Conservation (phyloP, 2,113 vertebrate species). For the Anarrhichthys ocellatus region DNA sequence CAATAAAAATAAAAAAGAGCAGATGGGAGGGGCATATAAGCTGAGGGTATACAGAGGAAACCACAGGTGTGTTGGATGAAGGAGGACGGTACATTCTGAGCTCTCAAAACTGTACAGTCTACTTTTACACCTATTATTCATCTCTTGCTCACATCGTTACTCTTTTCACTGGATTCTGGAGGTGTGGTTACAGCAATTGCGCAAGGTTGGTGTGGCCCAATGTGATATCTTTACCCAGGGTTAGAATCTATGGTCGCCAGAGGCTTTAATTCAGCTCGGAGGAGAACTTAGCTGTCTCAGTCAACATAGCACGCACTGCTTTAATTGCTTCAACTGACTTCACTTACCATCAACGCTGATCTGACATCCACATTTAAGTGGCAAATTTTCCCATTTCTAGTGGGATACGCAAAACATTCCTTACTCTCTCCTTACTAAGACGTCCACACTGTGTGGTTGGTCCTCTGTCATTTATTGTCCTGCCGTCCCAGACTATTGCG, state of each 20-base stretch:
- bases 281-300: too few species aligned
- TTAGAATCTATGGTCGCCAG: too few species aligned
- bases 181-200: too few species aligned
- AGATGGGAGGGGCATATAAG: slow-evolving; percentile 6
- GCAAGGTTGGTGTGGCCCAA: too few species aligned
- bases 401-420: slow-evolving; percentile 5
- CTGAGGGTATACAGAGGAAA: neutral
- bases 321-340: neutral
- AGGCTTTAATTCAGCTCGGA: too few species aligned
- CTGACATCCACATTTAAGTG: neutral
- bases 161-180: too few species aligned
- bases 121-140: too few species aligned
- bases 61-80: neutral
- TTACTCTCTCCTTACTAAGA: slow-evolving; percentile 8
- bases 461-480: slow-evolving; percentile 25
- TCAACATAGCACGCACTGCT: too few species aligned
- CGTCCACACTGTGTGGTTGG: neutral
- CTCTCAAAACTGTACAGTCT: too few species aligned
- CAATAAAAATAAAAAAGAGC: neutral
- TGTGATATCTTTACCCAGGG: too few species aligned
- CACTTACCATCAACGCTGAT: too few species aligned
- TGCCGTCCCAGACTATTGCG: slow-evolving; percentile 26
- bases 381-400: neutral
- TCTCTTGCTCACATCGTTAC: too few species aligned
- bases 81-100: neutral